Base-by-base conservation (phyloP, 2,113 vertebrate genomes). In the Pituophis catenifer region DNA sequence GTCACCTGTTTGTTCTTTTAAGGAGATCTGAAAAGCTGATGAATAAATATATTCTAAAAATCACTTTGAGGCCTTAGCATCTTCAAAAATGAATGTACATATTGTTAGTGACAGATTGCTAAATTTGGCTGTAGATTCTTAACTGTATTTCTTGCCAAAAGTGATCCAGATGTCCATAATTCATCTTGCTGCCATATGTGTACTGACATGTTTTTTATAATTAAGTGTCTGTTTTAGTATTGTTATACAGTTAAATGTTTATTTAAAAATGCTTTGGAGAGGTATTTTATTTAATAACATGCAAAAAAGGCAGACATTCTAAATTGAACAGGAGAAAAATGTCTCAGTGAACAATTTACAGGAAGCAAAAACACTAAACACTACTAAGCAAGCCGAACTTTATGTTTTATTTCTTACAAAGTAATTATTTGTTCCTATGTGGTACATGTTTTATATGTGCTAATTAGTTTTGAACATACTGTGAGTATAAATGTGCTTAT, bases 121-220 rank as follows among this genome's bases (percentile, higher is more conserved):
- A 96, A 98, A 97, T 97, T 98, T 98, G 98, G 98, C 96, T 93
- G 97, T 96, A 97, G 97, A 98, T 96, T 96, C 95, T 97, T 98
- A 97, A 96, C 97, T 97, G 95, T 97, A 95, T 98, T 97, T 97
- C 95, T 97, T 98, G 98, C 97, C 98, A 98, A 96, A 97, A 98
- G 97, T 98, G 97, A 98, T 98, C 98, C 98, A 98, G 98, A 99
- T 98, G 98, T 96, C 96, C 97, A 97, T 96, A 97, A 97, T 98
- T 98, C 98, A 98, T 98, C 98, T 90, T 97, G 98, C 98, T 98
- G 97, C 97, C 97, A 97, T 97, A 97, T 98, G 98, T 97, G 98
- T 97, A 95, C 97, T 96, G 97, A 98, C 98, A 98, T 98, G 98
- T 98, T 98, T 97, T 97, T 97, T 98, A 90, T 97, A 98, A 97